phyloP scores from a whole-genome alignment of 2,113 vertebrate genomes.

The Anolis sagrei region DNA sequence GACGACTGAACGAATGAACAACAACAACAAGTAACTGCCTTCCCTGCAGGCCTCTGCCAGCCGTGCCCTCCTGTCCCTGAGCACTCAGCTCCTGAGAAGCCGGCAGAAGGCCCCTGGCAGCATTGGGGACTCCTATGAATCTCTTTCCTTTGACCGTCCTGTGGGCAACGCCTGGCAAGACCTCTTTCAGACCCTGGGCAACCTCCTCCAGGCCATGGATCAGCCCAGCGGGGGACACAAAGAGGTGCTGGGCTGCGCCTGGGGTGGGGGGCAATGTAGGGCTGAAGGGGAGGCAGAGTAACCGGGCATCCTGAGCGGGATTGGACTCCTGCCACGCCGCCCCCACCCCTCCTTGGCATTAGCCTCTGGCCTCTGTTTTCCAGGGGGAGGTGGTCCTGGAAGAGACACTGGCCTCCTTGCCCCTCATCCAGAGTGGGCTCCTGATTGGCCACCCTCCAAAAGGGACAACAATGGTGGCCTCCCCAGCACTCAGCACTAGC shows the following conservation, averaged over 20 bases:
- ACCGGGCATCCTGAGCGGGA: neutral
- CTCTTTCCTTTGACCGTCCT: accelerated
- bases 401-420: slow-evolving; percentile 25
- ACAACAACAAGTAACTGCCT: too few species aligned
- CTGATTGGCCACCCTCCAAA: neutral
- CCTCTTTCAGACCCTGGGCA: slow-evolving; percentile 13
- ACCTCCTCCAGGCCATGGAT: neutral
- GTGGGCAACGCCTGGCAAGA: neutral
- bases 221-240: neutral
- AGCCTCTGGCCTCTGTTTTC: slow-evolving; percentile 2
- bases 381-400: slow-evolving; percentile 18
- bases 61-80: slow-evolving; percentile 18
- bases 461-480: neutral
- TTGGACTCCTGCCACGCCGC: too few species aligned
- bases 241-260: slow-evolving; percentile 19
- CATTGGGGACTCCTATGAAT: neutral
- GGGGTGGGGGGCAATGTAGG: too few species aligned
- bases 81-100: slow-evolving; percentile 1
- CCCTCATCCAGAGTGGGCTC: slow-evolving; percentile 31
- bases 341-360: neutral
- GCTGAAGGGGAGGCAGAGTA: neutral
- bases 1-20: too few species aligned
- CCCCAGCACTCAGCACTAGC: neutral
- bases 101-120: neutral
- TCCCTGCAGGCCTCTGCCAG: slow-evolving; percentile 39